Conservation (phyloP, 2,888 invertebrate genomes). For the Ennomos erosarius region DNA sequence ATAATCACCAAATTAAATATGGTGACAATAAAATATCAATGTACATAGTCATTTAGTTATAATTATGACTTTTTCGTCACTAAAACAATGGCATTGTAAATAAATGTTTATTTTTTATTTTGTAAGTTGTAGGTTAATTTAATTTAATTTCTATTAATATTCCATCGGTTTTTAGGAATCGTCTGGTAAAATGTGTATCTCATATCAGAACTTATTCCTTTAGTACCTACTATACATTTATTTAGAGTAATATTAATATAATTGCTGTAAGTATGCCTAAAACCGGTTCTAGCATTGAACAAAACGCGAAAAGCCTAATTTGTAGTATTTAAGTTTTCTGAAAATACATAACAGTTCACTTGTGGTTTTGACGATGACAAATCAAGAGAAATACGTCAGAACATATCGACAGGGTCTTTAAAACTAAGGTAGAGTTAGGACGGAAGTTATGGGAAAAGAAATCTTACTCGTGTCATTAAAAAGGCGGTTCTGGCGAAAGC, state of each 20-base stretch:
- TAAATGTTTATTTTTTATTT: slow-evolving; percentile 60
- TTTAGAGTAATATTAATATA: slow-evolving; percentile 47
- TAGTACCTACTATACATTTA: slow-evolving; percentile 51
- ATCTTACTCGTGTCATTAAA: slow-evolving; percentile 26
- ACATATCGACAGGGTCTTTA: slow-evolving; percentile 79
- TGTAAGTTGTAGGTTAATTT: slow-evolving; percentile 24
- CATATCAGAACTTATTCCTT: slow-evolving; percentile 66
- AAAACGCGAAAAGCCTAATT: slow-evolving; percentile 31
- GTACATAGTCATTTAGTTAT: slow-evolving; percentile 71
- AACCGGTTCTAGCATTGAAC: slow-evolving; percentile 35
- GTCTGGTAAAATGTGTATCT: slow-evolving; percentile 50
- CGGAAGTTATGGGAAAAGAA: slow-evolving; percentile 52
- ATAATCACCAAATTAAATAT: slow-evolving; percentile 76
- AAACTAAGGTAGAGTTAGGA: slow-evolving; percentile 81
- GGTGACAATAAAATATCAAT: slow-evolving; percentile 84
- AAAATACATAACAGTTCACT: slow-evolving; percentile 17
- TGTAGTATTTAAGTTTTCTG: slow-evolving; percentile 29
- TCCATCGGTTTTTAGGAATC: slow-evolving; percentile 39
- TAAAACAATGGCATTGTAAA: slow-evolving; percentile 60
- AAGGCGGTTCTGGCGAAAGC: too few relatives aligned
- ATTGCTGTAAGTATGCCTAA: slow-evolving; percentile 44
- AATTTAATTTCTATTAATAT: slow-evolving; percentile 12
- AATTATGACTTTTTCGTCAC: slow-evolving; percentile 51
- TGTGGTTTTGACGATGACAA: slow-evolving; percentile 47
- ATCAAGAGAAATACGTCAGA: slow-evolving; percentile 39